Evolutionary conservation across 2,888 invertebrate genomes (phyloP).

Genomic region (Melanophora roralis): DNA sequence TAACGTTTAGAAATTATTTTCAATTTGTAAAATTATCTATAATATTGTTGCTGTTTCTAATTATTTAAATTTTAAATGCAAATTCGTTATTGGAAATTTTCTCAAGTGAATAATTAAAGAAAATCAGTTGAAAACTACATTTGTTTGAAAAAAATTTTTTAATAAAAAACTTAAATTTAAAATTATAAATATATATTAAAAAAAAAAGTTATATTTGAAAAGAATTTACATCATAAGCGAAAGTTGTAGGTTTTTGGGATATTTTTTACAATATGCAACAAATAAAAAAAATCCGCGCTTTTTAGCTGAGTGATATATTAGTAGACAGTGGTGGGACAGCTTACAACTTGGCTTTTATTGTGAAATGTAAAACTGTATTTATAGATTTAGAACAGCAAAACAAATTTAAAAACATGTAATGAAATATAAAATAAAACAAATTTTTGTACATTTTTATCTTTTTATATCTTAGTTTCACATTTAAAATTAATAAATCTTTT

Average conservation of each 20-base stretch:
- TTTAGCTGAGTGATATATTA: too few relatives aligned
- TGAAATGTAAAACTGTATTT: too few relatives aligned
- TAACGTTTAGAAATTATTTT: conserved; percentile 38
- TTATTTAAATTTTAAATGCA: conserved; percentile 54
- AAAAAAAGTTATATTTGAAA: too few relatives aligned
- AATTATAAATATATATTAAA: too few relatives aligned
- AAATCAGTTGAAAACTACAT: too few relatives aligned
- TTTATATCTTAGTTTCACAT: conserved; percentile 28
- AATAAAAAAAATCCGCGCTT: too few relatives aligned
- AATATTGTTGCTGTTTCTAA: conserved; percentile 48
- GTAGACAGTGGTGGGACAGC: too few relatives aligned
- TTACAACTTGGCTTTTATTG: too few relatives aligned
- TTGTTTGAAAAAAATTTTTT: not conserved
- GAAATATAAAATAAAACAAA: conserved; percentile 62
- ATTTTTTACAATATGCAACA: too few relatives aligned
- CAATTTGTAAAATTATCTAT: conserved; percentile 53
- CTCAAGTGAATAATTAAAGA: not conserved
- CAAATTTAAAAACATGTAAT: conserved; percentile 63
- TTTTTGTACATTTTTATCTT: conserved; percentile 50
- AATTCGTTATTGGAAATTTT: conserved; percentile 54
- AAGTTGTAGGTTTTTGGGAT: too few relatives aligned
- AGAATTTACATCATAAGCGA: conserved; percentile 1
- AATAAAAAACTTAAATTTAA: conserved; percentile 53
- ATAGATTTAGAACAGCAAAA: conserved; percentile 61
- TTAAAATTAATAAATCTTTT: not conserved